These are phyloP conservation scores for Spodoptera frugiperda DNA, from an alignment of 1,140 invertebrate species.

Conservation along the genomic window DNA sequence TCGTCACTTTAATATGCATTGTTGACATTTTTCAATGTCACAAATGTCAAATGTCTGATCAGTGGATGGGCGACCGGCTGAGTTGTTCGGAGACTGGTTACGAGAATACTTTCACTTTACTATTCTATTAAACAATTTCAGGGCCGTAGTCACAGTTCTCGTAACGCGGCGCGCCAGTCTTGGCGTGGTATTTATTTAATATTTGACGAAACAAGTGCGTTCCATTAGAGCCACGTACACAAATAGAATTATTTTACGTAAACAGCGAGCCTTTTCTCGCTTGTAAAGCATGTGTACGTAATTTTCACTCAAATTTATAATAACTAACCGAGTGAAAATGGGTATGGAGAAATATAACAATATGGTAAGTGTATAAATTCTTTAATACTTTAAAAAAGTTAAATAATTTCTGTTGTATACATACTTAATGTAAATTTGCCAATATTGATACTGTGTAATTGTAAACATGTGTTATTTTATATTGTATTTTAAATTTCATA, in stretches of 20 bases:
- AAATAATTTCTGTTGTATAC: too few relatives aligned
- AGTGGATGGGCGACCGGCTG: neutral
- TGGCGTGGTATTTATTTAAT: slow-evolving; percentile 33
- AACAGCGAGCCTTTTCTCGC: slow-evolving; percentile 1
- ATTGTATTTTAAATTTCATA: too few relatives aligned
- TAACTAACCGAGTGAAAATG: slow-evolving; percentile 53
- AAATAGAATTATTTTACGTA: slow-evolving; percentile 25
- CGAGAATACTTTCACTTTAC: slow-evolving; percentile 36
- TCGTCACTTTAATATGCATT: neutral
- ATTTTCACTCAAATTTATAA: slow-evolving; percentile 1
- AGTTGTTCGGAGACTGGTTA: neutral
- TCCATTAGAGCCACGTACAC: slow-evolving; percentile 29
- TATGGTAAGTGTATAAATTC: slow-evolving; percentile 55
- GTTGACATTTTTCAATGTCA: neutral
- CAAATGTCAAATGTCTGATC: neutral
- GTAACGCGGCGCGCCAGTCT: neutral
- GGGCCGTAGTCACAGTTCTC: slow-evolving; percentile 28
- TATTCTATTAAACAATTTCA: slow-evolving; percentile 18
- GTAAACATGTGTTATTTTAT: too few relatives aligned
- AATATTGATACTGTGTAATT: too few relatives aligned
- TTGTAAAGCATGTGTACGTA: slow-evolving; percentile 6
- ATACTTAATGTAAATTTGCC: too few relatives aligned
- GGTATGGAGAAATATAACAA: slow-evolving; percentile 64
- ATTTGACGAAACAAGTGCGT: slow-evolving; percentile 16
- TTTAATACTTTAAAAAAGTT: too few relatives aligned